Percentiles rank a stretch among this genome's conserved stretches.
Conservation (phyloP, 2,113 vertebrate genomes). For the Ia io region DNA sequence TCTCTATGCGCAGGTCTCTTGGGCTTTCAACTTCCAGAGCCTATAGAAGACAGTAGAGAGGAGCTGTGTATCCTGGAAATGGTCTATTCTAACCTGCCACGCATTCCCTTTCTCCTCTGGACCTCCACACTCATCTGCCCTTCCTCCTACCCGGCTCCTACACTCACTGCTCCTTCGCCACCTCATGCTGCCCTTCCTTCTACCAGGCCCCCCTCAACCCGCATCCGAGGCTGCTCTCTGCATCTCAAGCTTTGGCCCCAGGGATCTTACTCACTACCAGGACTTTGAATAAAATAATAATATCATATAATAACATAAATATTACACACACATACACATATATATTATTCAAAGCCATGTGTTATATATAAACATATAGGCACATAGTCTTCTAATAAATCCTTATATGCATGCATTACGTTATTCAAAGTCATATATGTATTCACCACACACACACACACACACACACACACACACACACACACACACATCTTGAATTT, state of each 20-base stretch:
- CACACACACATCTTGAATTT: neutral
- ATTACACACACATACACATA: neutral
- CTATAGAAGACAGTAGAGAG: neutral
- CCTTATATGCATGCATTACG: neutral
- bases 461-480: neutral
- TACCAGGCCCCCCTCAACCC: accelerated
- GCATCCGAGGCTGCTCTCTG: too few relatives aligned
- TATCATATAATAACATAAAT: neutral
- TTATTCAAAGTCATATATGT: neutral
- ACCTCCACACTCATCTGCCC: neutral
- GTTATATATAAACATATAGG: neutral
- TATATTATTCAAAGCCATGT: neutral
- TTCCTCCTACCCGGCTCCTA: neutral
- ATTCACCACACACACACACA: neutral
- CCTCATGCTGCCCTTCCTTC: neutral
- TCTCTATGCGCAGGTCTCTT: neutral
- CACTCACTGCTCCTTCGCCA: too few relatives aligned
- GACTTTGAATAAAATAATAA: neutral
- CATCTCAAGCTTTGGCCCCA: too few relatives aligned
- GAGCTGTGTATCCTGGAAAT: neutral
- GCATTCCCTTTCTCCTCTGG: neutral
- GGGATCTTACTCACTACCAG: neutral
- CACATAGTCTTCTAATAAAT: neutral
- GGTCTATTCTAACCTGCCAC: neutral
- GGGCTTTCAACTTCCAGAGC: neutral